These are phyloP conservation scores for Agrilus mali DNA, from an alignment of 2,888 invertebrate genomes.

Conservation along the genomic window DNA sequence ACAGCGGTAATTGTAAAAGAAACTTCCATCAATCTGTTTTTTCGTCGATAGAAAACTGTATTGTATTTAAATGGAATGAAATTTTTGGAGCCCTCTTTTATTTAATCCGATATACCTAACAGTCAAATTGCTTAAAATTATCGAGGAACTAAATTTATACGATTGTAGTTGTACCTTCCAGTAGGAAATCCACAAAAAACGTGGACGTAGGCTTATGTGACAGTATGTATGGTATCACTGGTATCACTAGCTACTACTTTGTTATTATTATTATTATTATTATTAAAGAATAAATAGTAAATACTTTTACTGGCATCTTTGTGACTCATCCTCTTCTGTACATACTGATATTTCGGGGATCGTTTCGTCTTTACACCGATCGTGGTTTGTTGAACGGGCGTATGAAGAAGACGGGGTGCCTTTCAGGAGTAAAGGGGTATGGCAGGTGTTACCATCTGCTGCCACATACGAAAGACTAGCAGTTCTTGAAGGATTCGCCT, in stretches of 20 bases:
- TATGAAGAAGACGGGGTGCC: slow-evolving; percentile 11
- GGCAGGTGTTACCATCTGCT: slow-evolving; percentile 17
- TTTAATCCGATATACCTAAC: slow-evolving; percentile 9
- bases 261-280: slow-evolving; percentile 1
- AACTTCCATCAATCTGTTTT: not conserved
- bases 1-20: slow-evolving; percentile 7
- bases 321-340: slow-evolving; percentile 3
- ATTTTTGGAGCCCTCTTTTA: slow-evolving; percentile 6
- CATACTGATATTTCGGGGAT: slow-evolving; percentile 4
- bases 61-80: slow-evolving; percentile 13
- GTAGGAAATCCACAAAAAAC: slow-evolving; percentile 17
- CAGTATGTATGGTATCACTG: slow-evolving; percentile 11
- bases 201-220: not conserved
- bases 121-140: slow-evolving; percentile 18
- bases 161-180: slow-evolving; percentile 20
- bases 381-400: slow-evolving; percentile 27
- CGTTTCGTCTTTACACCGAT: slow-evolving; percentile 18
- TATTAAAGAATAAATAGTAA: slow-evolving; percentile 7
- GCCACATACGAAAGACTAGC: slow-evolving; percentile 20
- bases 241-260: slow-evolving; percentile 6
- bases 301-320: not conserved
- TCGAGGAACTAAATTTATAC: slow-evolving; percentile 18
- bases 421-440: slow-evolving; percentile 24
- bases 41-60: slow-evolving; percentile 4
- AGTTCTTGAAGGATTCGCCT: slow-evolving; percentile 14